Evolutionary conservation across 2,797 vertebrate species (phyloP).

Genomic region (Spinibarbus caldwelli): DNA sequence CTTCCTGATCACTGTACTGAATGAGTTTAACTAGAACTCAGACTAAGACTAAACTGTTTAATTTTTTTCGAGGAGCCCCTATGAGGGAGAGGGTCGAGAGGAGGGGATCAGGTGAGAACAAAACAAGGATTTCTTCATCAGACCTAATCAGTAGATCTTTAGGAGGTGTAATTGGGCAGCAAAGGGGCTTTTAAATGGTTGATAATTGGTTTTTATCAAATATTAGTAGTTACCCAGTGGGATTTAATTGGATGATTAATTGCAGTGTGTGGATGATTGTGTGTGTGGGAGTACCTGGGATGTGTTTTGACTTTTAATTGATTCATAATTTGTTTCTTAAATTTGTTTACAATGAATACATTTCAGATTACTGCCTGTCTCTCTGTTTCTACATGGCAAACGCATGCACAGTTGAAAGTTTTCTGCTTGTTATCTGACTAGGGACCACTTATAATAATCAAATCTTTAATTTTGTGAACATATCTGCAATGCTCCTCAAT

Average conservation of each 20-base stretch:
- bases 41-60: conserved; percentile 83
- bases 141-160: conserved; percentile 67
- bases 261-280: conserved; percentile 49
- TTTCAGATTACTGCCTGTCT: conserved; percentile 26
- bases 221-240: conserved; percentile 65
- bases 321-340: conserved; percentile 27
- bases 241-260: conserved; percentile 50
- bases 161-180: conserved; percentile 68
- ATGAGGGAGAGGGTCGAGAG: conserved; percentile 94
- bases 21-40: conserved; percentile 10
- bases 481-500: background rate
- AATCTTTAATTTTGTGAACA: background rate
- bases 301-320: background rate
- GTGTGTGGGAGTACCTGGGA: background rate
- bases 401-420: conserved; percentile 18
- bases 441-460: background rate
- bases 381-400: conserved; percentile 20
- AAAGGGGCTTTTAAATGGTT: conserved; percentile 49
- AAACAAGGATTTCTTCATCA: conserved; percentile 51
- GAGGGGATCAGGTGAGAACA: conserved; percentile 92
- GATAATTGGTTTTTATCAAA: conserved; percentile 63
- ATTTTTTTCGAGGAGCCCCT: conserved; percentile 93
- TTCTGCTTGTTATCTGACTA: conserved; percentile 9
- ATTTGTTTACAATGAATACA: conserved; percentile 12
- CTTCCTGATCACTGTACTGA: conserved; percentile 32